Conservation (phyloP, 2,797 vertebrate genomes). For the Meda fulgida region DNA sequence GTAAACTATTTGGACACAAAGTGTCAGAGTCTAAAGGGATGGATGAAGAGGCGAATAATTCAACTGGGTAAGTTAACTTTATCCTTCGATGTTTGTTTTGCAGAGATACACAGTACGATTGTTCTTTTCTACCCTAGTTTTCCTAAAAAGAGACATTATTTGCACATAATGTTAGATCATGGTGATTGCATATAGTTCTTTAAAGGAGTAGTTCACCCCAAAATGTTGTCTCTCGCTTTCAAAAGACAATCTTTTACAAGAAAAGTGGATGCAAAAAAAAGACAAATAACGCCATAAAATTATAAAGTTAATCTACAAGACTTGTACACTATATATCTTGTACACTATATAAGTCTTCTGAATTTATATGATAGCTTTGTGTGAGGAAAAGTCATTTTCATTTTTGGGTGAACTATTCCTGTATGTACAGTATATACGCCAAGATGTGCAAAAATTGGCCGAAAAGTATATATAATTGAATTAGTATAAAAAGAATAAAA, state of each 20-base stretch:
- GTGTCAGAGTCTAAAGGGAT: constrained; percentile 70
- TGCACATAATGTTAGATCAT: not conserved
- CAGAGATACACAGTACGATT: not conserved
- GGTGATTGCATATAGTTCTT: not conserved
- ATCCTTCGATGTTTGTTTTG: not conserved
- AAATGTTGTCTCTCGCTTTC: not conserved
- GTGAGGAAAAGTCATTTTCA: not conserved
- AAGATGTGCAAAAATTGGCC: not conserved
- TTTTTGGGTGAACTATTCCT: constrained; percentile 5
- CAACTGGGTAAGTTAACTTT: constrained; percentile 61
- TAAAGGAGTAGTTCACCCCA: not conserved
- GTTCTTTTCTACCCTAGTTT: not conserved
- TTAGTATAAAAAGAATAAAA: not conserved
- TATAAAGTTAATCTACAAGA: not conserved
- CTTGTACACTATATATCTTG: not conserved
- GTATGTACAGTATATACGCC: not conserved
- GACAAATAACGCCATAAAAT: not conserved
- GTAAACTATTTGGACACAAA: constrained; percentile 78
- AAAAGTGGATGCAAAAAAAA: not conserved
- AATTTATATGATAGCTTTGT: not conserved
- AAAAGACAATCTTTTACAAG: not conserved
- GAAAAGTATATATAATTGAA: not conserved
- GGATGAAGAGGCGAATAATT: constrained; percentile 70
- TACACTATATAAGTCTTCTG: too few species aligned
- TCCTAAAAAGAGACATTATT: not conserved